These are phyloP conservation scores for Drosophila paramelanica DNA, from an alignment of 2,888 invertebrate genomes.

Conservation along the genomic window DNA sequence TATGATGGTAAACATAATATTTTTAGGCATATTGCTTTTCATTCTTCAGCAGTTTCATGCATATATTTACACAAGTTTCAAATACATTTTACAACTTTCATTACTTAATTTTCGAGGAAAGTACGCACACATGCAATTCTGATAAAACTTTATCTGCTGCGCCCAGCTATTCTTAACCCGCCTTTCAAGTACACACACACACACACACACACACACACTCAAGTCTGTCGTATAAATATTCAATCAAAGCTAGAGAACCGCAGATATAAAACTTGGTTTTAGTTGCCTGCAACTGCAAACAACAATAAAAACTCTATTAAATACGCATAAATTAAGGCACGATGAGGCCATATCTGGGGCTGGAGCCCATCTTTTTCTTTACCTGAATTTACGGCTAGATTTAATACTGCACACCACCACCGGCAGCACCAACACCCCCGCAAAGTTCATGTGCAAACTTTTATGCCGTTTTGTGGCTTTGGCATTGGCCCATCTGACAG, in stretches of 20 bases:
- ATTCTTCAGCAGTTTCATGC: too few relatives aligned
- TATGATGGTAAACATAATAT: neutral
- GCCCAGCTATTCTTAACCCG: neutral
- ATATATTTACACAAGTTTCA: constrained; percentile 5
- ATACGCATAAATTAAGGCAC: constrained; percentile 75
- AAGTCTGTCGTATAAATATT: constrained; percentile 62
- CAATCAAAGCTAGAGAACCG: constrained; percentile 57
- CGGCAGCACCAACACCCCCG: neutral
- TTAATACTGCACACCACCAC: constrained; percentile 36
- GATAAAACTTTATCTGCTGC: constrained; percentile 26
- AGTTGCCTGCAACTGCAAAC: constrained; percentile 59
- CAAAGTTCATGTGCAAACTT: constrained; percentile 73
- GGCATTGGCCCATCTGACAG: constrained; percentile 8
- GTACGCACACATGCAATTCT: constrained; percentile 7
- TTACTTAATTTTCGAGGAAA: neutral
- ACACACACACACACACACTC: neutral
- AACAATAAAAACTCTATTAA: constrained; percentile 80
- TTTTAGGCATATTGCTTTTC: neutral
- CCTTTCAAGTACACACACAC: neutral
- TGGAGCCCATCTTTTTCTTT: constrained; percentile 15
- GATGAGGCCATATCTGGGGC: constrained; percentile 30
- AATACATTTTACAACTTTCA: constrained; percentile 4
- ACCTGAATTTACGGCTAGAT: constrained; percentile 61
- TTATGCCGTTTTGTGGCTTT: constrained; percentile 64
- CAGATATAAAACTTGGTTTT: constrained; percentile 58